Percentiles rank a stretch among this genome's conserved stretches.
Conservation (phyloP, 2,797 vertebrate species). For the Onychomys leucogaster region DNA sequence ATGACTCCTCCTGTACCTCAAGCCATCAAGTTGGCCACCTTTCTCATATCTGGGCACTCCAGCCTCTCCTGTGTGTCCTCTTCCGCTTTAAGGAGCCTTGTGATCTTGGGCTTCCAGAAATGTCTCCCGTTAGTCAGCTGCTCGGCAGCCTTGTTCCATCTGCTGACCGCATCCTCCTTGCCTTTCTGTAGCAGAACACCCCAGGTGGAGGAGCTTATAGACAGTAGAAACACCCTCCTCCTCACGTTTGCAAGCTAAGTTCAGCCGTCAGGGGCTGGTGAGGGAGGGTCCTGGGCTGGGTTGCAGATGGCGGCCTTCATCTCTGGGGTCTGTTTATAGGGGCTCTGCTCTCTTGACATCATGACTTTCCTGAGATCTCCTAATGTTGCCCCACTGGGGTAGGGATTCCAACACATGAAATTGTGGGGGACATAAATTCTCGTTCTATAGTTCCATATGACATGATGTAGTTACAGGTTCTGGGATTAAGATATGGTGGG, state of each 20-base stretch:
- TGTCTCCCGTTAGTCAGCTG: neutral
- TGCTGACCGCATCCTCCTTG: neutral
- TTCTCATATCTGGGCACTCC: neutral
- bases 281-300: neutral
- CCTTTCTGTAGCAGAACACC: neutral
- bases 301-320: neutral
- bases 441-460: neutral
- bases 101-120: neutral
- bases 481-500: neutral
- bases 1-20: neutral
- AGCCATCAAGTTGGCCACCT: too few species aligned
- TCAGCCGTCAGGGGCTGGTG: neutral
- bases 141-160: too few species aligned
- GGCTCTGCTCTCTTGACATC: neutral
- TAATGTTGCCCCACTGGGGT: neutral
- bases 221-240: neutral
- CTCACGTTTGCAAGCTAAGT: neutral
- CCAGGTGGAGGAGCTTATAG: neutral
- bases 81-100: neutral
- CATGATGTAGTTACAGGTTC: neutral
- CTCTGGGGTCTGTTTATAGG: neutral
- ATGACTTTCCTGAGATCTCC: neutral
- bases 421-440: neutral
- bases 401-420: neutral
- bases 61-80: neutral